Percentiles rank a stretch among this genome's conserved stretches.
phyloP scores from a whole-genome alignment of 2,113 vertebrate species.

The Copsychus sechellarum region DNA sequence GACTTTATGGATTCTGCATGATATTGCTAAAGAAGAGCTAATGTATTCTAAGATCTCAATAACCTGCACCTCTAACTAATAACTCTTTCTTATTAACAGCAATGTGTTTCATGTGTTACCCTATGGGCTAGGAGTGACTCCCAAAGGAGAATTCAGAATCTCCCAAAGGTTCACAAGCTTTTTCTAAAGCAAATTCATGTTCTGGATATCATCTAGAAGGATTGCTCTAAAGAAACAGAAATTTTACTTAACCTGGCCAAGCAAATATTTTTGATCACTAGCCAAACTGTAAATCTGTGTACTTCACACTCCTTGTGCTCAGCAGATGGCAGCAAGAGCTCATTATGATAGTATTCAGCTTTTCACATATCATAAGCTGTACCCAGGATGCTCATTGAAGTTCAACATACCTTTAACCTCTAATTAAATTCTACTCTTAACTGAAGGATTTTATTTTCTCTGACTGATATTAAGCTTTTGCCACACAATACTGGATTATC shows the following conservation, averaged over 20 bases:
- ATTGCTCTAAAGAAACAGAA: neutral
- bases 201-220: neutral
- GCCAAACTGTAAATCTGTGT: neutral
- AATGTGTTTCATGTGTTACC: neutral
- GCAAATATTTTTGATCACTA: neutral
- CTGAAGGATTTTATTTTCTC: neutral
- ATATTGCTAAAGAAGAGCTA: neutral
- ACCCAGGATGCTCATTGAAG: neutral
- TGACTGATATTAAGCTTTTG: neutral
- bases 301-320: neutral
- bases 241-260: neutral
- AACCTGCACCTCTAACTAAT: neutral
- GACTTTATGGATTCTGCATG: neutral
- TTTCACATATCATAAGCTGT: neutral
- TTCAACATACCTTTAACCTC: neutral
- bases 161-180: neutral
- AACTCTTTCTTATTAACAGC: neutral
- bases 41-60: neutral
- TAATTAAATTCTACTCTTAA: neutral
- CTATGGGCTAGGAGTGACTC: accelerated
- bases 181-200: neutral
- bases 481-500: neutral
- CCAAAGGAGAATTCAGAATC: neutral
- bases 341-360: neutral
- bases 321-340: slow-evolving; percentile 56